Evolutionary conservation across 2,888 invertebrate genomes (phyloP).

Genomic region (Lathronympha strigana): DNA sequence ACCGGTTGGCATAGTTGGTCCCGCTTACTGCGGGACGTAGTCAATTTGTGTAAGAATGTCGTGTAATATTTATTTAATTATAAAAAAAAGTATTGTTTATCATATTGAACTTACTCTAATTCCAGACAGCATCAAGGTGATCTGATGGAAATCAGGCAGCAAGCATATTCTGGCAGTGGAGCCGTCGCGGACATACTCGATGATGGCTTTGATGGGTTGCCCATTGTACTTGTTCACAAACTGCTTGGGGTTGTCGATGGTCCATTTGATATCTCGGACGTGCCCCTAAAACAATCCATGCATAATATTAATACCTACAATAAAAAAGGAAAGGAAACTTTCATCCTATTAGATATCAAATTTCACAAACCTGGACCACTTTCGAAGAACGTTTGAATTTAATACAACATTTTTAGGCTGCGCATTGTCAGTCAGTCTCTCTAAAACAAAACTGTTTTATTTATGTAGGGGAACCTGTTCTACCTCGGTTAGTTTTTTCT

Average conservation of each 20-base stretch:
- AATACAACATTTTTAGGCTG: too few species aligned
- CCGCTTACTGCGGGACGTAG: too few species aligned
- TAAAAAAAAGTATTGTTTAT: neutral
- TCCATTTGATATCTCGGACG: slow-evolving; percentile 94
- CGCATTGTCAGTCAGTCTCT: too few species aligned
- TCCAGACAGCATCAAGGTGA: slow-evolving; percentile 98
- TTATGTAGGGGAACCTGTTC: too few species aligned
- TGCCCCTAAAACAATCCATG: slow-evolving; percentile 82
- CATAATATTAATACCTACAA: neutral
- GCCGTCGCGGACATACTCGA: slow-evolving; percentile 99
- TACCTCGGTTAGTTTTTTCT: too few species aligned
- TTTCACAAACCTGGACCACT: too few species aligned
- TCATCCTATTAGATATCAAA: too few species aligned
- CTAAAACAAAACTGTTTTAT: too few species aligned
- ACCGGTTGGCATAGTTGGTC: too few species aligned
- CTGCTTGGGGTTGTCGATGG: slow-evolving; percentile 89
- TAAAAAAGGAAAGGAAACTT: too few species aligned
- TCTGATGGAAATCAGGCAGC: slow-evolving; percentile 94
- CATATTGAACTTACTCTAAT: slow-evolving; percentile 86
- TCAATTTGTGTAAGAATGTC: too few species aligned
- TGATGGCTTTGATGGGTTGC: slow-evolving; percentile 95
- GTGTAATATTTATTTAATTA: neutral
- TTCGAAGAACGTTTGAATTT: too few species aligned
- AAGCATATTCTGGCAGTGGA: slow-evolving; percentile 97
- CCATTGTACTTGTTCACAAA: slow-evolving; percentile 92